Evolutionary conservation across 2,888 invertebrate genomes (phyloP).

Genomic region (Crossocerus cetratus): DNA sequence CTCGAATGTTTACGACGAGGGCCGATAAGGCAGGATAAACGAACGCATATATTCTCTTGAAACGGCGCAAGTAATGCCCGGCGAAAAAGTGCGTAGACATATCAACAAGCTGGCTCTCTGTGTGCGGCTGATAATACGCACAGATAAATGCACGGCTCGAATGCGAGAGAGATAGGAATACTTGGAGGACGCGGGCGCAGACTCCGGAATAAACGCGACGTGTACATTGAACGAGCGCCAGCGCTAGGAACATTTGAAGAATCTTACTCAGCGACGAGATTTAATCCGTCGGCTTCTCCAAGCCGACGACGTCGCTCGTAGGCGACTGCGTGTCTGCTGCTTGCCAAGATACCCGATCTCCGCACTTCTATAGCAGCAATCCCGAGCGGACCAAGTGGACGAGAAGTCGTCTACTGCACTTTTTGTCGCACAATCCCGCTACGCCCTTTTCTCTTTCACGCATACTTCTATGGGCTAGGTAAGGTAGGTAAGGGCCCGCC

Average conservation of each 20-base stretch:
- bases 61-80: background rate
- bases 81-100: background rate
- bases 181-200: background rate
- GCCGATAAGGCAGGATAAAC: constrained; percentile 9
- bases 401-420: constrained; percentile 22
- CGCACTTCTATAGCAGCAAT: constrained; percentile 6
- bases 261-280: constrained; percentile 31
- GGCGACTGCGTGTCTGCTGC: constrained; percentile 40
- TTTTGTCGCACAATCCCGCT: constrained; percentile 32
- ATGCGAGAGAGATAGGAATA: background rate
- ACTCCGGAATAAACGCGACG: background rate
- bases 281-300: constrained; percentile 35
- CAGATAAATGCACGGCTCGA: background rate
- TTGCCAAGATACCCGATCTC: constrained; percentile 30
- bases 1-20: background rate
- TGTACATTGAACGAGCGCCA: constrained; percentile 37
- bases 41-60: background rate
- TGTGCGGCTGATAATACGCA: background rate
- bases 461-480: constrained; percentile 19
- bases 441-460: constrained; percentile 27
- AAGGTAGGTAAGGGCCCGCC: constrained; percentile 41
- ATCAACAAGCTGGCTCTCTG: background rate
- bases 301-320: constrained; percentile 14
- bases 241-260: constrained; percentile 30
- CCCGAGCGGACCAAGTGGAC: constrained; percentile 13